A percentile compares a stretch with the other conserved stretches of the same genome.
Conservation (phyloP, 2,113 vertebrate species). For the Myocastor coypus region DNA sequence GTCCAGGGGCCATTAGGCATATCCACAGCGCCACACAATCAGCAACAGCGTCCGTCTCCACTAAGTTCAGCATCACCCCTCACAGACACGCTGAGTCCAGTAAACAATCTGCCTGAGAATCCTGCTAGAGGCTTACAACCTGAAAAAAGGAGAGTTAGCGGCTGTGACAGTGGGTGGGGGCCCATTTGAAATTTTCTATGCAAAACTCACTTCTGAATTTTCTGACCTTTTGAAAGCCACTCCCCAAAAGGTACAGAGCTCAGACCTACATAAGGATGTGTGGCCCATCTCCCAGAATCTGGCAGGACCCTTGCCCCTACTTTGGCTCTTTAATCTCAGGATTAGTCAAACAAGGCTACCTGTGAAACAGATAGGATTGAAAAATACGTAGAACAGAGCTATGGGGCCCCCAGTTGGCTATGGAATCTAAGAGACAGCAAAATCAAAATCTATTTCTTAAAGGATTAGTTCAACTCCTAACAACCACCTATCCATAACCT, state of each 20-base stretch:
- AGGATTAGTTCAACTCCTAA: constrained; percentile 60
- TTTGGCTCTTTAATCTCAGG: background rate
- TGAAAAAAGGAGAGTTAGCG: background rate
- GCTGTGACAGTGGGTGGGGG: background rate
- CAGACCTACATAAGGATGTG: background rate
- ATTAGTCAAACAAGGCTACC: background rate
- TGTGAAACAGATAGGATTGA: background rate
- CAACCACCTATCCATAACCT: constrained; percentile 41
- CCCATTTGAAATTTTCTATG: background rate
- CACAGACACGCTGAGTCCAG: background rate
- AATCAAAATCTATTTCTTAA: constrained; percentile 43
- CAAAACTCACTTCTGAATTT: constrained; percentile 22
- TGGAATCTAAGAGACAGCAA: constrained; percentile 10
- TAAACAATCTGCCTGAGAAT: background rate
- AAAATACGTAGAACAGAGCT: constrained; percentile 34
- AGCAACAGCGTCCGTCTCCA: background rate
- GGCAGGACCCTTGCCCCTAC: background rate
- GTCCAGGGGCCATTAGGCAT: background rate
- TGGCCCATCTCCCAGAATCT: background rate
- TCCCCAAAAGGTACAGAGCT: background rate
- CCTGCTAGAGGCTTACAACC: background rate
- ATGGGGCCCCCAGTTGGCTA: background rate
- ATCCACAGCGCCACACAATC: background rate
- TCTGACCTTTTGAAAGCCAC: background rate
- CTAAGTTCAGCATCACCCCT: background rate